A percentile compares a stretch with the other conserved stretches of the same genome.
Evolutionary conservation across 2,113 vertebrate genomes (phyloP).

Genomic region (Zapus hudsonius): DNA sequence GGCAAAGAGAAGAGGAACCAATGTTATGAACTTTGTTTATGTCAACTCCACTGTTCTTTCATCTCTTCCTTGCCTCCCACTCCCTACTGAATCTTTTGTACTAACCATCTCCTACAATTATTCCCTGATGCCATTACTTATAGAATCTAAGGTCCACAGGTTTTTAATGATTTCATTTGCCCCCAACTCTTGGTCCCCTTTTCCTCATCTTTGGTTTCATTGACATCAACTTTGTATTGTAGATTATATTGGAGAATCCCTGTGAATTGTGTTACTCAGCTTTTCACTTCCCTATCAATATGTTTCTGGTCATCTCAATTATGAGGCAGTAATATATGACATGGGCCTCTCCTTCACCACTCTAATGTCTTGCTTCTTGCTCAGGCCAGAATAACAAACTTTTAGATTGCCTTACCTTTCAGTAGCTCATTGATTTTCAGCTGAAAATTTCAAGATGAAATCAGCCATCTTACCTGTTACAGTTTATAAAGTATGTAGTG

Average conservation of each 20-base stretch:
- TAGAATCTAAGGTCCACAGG: rapidly evolving
- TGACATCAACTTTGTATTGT: background rate
- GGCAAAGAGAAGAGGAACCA: background rate
- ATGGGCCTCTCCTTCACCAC: background rate
- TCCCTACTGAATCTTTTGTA: background rate
- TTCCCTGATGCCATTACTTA: background rate
- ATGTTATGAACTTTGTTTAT: background rate
- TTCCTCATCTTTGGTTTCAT: background rate
- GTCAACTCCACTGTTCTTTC: background rate
- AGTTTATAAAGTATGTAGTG: background rate
- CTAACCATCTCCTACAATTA: background rate
- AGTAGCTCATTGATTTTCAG: background rate
- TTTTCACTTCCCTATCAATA: background rate
- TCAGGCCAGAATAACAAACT: background rate
- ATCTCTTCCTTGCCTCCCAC: background rate
- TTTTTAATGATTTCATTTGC: background rate
- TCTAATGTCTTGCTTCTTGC: background rate
- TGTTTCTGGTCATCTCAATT: background rate
- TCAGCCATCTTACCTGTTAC: background rate
- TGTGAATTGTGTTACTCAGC: background rate
- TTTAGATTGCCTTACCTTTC: background rate
- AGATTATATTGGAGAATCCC: background rate
- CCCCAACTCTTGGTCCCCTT: background rate
- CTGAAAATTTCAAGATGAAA: background rate
- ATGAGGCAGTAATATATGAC: background rate